Percentiles rank a stretch among this genome's conserved stretches.
Evolutionary conservation across 2,888 invertebrate genomes (phyloP).

Genomic region (Folsomia candida): DNA sequence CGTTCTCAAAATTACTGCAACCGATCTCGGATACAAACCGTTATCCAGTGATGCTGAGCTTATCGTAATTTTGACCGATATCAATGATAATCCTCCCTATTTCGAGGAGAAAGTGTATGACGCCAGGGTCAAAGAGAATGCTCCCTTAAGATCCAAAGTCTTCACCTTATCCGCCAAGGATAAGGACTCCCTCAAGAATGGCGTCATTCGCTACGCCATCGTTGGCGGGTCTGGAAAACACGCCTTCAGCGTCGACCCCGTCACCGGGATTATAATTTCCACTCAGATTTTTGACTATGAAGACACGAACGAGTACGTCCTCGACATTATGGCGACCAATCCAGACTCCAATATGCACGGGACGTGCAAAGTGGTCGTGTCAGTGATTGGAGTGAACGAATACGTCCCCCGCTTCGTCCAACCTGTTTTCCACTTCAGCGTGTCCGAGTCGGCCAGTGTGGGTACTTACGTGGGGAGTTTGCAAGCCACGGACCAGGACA

Average conservation of each 20-base stretch:
- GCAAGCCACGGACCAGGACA: slow-evolving; percentile 85
- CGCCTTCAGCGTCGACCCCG: slow-evolving; percentile 80
- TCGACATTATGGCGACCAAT: slow-evolving; percentile 81
- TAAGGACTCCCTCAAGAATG: slow-evolving; percentile 78
- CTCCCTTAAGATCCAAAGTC: slow-evolving; percentile 88
- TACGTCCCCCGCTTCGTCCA: slow-evolving; percentile 92
- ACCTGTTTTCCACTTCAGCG: slow-evolving; percentile 86
- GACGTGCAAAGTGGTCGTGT: slow-evolving; percentile 69
- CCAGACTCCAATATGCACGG: slow-evolving; percentile 70
- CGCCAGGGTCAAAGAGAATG: slow-evolving; percentile 80
- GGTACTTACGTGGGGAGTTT: slow-evolving; percentile 87
- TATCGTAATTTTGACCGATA: slow-evolving; percentile 82
- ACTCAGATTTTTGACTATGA: slow-evolving; percentile 74
- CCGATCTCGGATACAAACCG: slow-evolving; percentile 74
- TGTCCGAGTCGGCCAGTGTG: slow-evolving; percentile 83
- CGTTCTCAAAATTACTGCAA: slow-evolving; percentile 79
- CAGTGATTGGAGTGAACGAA: slow-evolving; percentile 86
- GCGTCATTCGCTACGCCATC: slow-evolving; percentile 69
- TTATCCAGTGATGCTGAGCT: slow-evolving; percentile 80
- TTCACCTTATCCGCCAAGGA: slow-evolving; percentile 84
- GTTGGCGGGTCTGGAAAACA: slow-evolving; percentile 68
- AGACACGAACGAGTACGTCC: slow-evolving; percentile 63
- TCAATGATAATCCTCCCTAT: slow-evolving; percentile 86
- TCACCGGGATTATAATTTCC: slow-evolving; percentile 84
- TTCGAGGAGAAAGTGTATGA: slow-evolving; percentile 80